phyloP scores from a whole-genome alignment of 2,888 invertebrate genomes.

The Drosophila peninsularis region DNA sequence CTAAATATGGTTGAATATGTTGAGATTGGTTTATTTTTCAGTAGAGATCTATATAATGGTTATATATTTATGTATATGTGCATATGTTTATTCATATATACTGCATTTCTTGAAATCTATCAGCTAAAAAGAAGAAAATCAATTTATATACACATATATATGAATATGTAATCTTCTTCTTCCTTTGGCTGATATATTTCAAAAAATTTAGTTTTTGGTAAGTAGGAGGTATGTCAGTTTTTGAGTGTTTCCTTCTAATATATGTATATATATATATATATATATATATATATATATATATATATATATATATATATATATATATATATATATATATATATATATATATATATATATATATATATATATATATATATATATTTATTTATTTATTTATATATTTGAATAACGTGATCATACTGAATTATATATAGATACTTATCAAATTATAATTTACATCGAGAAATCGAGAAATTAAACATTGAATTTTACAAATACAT shows the following conservation, averaged over 20 bases:
- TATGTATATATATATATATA: no score
- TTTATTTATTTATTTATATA: no score
- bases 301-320: no score
- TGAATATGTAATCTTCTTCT: neutral
- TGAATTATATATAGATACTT: neutral
- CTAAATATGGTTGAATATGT: constrained; percentile 31
- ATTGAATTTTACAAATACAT: constrained; percentile 27
- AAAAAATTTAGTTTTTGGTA: neutral
- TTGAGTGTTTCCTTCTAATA: neutral
- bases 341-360: no score
- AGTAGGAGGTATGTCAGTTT: neutral
- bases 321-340: no score
- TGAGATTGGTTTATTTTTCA: constrained; percentile 14
- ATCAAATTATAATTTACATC: constrained; percentile 11
- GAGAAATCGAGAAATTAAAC: neutral
- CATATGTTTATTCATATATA: neutral
- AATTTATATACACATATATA: neutral
- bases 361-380: no score
- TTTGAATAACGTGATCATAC: neutral
- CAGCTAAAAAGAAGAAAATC: no score
- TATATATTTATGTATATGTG: constrained; percentile 17
- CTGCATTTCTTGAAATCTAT: no score
- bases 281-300: no score
- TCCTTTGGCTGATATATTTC: neutral
- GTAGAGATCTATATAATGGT: constrained; percentile 31